phyloP scores from a whole-genome alignment of 2,113 vertebrate species.

The Megalops atlanticus region DNA sequence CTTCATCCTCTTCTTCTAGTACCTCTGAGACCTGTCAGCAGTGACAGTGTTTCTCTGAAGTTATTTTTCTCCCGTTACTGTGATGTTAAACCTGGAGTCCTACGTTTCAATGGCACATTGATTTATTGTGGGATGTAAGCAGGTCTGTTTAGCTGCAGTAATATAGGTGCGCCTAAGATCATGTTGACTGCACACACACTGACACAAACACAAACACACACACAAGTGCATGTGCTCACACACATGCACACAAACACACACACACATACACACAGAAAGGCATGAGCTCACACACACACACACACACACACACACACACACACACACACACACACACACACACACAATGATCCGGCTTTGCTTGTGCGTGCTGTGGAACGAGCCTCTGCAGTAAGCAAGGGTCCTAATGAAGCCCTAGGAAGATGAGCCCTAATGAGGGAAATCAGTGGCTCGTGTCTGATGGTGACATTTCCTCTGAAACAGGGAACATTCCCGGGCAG shows the following conservation, averaged over 20 bases:
- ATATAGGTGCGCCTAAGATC: too few species aligned
- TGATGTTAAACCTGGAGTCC: too few species aligned
- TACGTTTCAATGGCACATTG: background rate
- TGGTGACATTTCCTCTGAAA: constrained; percentile 57
- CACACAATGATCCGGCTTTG: too few species aligned
- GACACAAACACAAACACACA: background rate
- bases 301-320: constrained; percentile 48
- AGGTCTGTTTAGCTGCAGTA: background rate
- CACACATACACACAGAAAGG: constrained; percentile 40
- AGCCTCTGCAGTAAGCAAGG: constrained; percentile 39
- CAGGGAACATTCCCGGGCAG: background rate
- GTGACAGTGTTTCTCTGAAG: constrained; percentile 40
- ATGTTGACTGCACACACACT: too few species aligned
- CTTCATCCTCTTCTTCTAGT: constrained; percentile 33
- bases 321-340: constrained; percentile 49
- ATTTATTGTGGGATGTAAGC: background rate
- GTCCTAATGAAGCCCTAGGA: constrained; percentile 40
- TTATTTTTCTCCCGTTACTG: constrained; percentile 31
- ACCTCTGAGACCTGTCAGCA: constrained; percentile 38
- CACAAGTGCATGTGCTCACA: background rate
- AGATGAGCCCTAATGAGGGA: constrained; percentile 59
- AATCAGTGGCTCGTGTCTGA: constrained; percentile 63
- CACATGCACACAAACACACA: constrained; percentile 22
- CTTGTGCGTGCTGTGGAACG: constrained; percentile 45
- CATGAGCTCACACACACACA: constrained; percentile 53